phyloP scores from a whole-genome alignment of 1,140 invertebrate species.

The Myzus persicae region DNA sequence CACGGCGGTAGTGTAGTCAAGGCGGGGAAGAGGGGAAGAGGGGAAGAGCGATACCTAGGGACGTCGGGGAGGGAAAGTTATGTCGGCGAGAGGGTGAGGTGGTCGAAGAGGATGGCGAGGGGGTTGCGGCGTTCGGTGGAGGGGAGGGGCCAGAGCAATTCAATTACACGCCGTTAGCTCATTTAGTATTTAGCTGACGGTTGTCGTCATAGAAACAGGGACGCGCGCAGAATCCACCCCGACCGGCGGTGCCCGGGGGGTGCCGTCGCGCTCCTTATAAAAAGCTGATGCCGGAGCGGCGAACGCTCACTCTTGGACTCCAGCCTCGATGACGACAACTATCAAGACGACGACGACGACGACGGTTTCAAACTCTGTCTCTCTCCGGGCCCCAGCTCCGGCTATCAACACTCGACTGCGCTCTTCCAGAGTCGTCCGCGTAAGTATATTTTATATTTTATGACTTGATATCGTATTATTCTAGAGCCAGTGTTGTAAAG shows the following conservation, averaged over 20 bases:
- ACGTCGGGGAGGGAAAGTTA: not conserved
- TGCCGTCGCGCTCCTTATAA: not conserved
- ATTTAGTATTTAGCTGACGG: slow-evolving; percentile 43
- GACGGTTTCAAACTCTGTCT: not conserved
- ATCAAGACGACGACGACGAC: not conserved
- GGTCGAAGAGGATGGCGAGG: no score
- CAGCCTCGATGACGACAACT: no score
- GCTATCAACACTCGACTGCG: not conserved
- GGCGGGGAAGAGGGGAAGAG: not conserved
- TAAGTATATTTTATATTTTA: not conserved
- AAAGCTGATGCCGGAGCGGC: not conserved
- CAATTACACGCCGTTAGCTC: slow-evolving; percentile 47
- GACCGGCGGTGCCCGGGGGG: not conserved
- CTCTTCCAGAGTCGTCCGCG: not conserved
- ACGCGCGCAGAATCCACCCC: slow-evolving; percentile 31
- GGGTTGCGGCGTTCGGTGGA: not conserved
- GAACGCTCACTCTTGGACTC: not conserved
- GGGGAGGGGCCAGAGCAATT: not conserved
- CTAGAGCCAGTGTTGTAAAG: not conserved
- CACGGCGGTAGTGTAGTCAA: not conserved
- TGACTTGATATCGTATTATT: not conserved
- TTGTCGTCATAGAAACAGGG: slow-evolving; percentile 28
- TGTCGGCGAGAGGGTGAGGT: no score
- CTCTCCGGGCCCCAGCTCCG: not conserved
- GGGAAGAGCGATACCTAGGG: not conserved